Evolutionary conservation across 2,888 invertebrate species (phyloP).

Genomic region (Acanthopleura granulata): DNA sequence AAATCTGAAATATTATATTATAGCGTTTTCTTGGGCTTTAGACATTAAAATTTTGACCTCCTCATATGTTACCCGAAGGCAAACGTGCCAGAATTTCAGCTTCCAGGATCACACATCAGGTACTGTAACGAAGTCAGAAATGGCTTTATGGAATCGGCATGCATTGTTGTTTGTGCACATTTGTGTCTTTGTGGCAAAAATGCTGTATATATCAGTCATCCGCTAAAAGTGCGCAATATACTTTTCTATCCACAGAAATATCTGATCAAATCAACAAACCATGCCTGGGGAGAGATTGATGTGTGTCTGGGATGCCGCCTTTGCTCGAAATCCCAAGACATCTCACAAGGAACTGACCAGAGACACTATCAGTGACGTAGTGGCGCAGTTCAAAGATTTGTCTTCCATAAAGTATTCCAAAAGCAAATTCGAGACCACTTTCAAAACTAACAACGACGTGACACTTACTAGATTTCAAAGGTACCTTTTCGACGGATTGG

Average conservation of each 20-base stretch:
- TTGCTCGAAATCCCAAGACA: conserved; percentile 15
- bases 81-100: too few relatives aligned
- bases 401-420: not conserved
- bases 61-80: too few relatives aligned
- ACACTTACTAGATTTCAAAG: conserved; percentile 24
- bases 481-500: conserved; percentile 20
- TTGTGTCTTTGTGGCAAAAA: too few relatives aligned
- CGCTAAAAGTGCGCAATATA: too few relatives aligned
- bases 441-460: not conserved
- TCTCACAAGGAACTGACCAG: not conserved
- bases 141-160: too few relatives aligned
- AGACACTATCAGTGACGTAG: not conserved
- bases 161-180: too few relatives aligned
- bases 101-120: too few relatives aligned
- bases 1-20: too few relatives aligned
- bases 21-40: too few relatives aligned
- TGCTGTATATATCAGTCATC: too few relatives aligned
- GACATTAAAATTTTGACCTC: too few relatives aligned
- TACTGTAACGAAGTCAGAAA: too few relatives aligned
- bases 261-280: conserved; percentile 14
- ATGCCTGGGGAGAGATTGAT: conserved; percentile 32
- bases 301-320: conserved; percentile 36
- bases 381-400: not conserved
- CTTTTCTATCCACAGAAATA: not conserved
- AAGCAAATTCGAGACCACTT: not conserved